Evolutionary conservation across 2,113 vertebrate species (phyloP).

Genomic region (Galbula dea): DNA sequence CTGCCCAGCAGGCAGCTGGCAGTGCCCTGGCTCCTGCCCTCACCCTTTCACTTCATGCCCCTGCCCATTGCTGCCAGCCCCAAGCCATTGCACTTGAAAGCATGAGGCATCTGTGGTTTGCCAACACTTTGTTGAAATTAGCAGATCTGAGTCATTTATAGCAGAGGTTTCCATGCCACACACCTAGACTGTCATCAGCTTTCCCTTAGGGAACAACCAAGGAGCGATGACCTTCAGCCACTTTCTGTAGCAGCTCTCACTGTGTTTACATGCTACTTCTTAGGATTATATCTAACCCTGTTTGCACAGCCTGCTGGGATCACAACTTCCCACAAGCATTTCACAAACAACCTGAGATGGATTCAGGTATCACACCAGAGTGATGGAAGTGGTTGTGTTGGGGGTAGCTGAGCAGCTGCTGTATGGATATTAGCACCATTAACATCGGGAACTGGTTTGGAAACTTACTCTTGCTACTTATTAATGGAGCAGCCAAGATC

Average conservation of each 20-base stretch:
- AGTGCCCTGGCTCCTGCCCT: not conserved
- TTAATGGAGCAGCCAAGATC: not conserved
- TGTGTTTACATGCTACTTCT: not conserved
- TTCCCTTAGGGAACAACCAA: not conserved
- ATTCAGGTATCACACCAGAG: not conserved
- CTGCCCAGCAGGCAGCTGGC: not conserved
- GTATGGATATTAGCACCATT: not conserved
- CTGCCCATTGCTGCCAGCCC: not conserved
- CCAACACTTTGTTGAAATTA: not conserved
- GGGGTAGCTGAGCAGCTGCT: not conserved
- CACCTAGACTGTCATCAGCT: not conserved
- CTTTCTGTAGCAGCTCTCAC: not conserved
- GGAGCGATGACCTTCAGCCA: not conserved
- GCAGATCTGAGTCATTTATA: not conserved
- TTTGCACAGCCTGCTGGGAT: not conserved
- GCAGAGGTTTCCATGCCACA: not conserved
- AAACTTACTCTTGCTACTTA: not conserved
- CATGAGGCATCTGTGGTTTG: not conserved
- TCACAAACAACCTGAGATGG: not conserved
- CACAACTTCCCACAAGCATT: not conserved
- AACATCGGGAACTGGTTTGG: not conserved
- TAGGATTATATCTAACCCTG: not conserved
- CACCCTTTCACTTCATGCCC: not conserved
- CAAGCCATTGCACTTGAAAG: rapidly evolving
- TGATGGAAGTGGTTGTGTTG: not conserved